These are phyloP conservation scores for Orthosia gothica DNA, from an alignment of 2,888 invertebrate genomes.

Conservation along the genomic window DNA sequence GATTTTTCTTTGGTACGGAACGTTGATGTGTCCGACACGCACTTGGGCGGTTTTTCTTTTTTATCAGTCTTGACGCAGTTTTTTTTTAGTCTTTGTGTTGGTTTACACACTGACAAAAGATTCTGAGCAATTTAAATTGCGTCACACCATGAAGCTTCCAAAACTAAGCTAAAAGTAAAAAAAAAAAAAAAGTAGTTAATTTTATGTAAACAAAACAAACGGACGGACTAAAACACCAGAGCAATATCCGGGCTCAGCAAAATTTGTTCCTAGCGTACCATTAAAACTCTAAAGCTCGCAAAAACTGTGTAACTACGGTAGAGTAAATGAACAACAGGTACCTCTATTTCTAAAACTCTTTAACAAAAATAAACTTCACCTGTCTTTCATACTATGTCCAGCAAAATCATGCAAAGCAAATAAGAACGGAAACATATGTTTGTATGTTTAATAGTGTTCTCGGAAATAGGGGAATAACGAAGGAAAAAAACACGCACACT, in stretches of 20 bases:
- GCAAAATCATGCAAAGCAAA: not conserved
- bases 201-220: not conserved
- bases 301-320: not conserved
- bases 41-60: too few relatives aligned
- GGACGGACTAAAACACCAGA: not conserved
- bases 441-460: conserved; percentile 30
- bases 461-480: conserved; percentile 17
- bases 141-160: too few relatives aligned
- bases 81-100: too few relatives aligned
- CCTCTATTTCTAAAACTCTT: not conserved
- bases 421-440: conserved; percentile 30
- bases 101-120: too few relatives aligned
- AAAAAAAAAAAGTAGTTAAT: not conserved
- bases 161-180: not conserved
- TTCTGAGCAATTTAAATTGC: too few relatives aligned
- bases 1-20: too few relatives aligned
- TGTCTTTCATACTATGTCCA: not conserved
- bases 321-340: not conserved
- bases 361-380: conserved; percentile 13
- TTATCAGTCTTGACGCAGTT: too few relatives aligned
- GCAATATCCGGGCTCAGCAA: not conserved
- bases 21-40: too few relatives aligned
- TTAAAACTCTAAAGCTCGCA: conserved; percentile 18
- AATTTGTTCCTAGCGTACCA: conserved; percentile 14
- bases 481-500: conserved; percentile 31